Conservation (phyloP, 2,888 invertebrate genomes). For the Mycalesis mineus region DNA sequence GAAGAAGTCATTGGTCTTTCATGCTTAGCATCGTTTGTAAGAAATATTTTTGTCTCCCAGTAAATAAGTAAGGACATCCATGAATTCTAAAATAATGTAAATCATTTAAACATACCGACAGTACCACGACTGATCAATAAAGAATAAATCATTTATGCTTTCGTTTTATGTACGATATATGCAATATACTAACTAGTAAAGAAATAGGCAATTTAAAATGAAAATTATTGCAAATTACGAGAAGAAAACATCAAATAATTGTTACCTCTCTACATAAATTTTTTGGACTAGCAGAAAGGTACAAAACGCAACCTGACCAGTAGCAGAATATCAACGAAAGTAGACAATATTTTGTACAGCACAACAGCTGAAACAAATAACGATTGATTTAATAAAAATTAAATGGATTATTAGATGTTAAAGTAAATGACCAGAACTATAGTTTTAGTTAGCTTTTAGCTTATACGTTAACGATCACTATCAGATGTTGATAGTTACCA, state of each 20-base stretch:
- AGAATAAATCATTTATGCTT: too few species aligned
- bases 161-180: too few species aligned
- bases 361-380: constrained; percentile 50
- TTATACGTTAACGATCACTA: too few species aligned
- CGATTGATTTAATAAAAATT: neutral
- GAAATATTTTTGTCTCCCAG: constrained; percentile 65
- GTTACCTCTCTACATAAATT: constrained; percentile 56
- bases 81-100: constrained; percentile 43
- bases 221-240: too few species aligned
- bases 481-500: too few species aligned
- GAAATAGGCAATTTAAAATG: too few species aligned
- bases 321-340: constrained; percentile 54
- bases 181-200: too few species aligned
- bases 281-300: constrained; percentile 58
- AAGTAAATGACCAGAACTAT: too few species aligned
- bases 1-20: constrained; percentile 51
- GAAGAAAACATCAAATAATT: neutral
- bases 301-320: constrained; percentile 66
- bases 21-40: constrained; percentile 56
- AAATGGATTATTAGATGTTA: too few species aligned
- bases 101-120: neutral
- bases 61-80: constrained; percentile 62
- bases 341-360: constrained; percentile 47
- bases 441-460: too few species aligned
- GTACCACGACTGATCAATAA: too few species aligned